Conservation (phyloP, 2,113 vertebrate species). For the Pterophyllum scalare region DNA sequence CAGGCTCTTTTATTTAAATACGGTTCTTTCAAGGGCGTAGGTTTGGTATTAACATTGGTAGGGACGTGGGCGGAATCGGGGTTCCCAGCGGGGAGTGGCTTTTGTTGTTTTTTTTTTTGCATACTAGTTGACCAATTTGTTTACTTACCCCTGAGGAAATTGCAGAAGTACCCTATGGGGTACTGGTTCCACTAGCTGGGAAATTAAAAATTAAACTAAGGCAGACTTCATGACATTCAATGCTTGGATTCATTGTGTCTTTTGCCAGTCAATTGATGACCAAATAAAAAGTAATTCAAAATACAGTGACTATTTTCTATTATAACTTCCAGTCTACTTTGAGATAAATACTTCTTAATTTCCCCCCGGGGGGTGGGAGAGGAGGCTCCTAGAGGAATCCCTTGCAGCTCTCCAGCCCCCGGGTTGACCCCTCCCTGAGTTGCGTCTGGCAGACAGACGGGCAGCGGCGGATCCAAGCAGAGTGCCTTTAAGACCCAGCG, state of each 20-base stretch:
- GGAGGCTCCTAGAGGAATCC: not conserved
- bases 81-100: no score
- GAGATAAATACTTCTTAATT: not conserved
- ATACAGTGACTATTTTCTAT: not conserved
- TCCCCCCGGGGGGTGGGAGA: not conserved
- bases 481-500: conserved; percentile 84
- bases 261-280: not conserved
- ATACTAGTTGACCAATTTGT: not conserved
- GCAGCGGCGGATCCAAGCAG: not conserved
- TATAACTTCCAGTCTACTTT: not conserved
- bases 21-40: not conserved
- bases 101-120: not conserved
- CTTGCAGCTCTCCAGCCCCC: conserved; percentile 1
- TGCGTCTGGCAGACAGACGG: conserved; percentile 11
- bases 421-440: conserved; percentile 13
- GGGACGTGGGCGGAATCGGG: no score
- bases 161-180: not conserved
- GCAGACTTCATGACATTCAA: not conserved
- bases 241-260: not conserved
- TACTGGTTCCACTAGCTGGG: not conserved
- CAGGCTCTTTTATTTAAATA: not conserved
- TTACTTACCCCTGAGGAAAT: not conserved
- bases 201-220: not conserved
- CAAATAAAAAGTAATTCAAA: not conserved
- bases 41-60: no score